Conservation (phyloP, 2,888 invertebrate genomes). For the Leucozona laternaria region DNA sequence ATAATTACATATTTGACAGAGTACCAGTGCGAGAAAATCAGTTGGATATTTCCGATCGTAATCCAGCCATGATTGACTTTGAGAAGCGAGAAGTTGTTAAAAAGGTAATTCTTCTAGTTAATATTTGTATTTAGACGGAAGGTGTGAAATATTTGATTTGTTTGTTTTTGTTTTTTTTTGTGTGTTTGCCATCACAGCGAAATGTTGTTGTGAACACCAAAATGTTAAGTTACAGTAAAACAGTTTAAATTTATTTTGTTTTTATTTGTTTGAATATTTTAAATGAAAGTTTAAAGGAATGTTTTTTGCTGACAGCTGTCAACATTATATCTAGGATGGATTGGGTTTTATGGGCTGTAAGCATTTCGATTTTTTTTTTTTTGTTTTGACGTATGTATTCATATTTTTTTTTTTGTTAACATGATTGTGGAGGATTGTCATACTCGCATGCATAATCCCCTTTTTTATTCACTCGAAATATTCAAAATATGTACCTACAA, state of each 20-base stretch:
- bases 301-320: slow-evolving; percentile 26
- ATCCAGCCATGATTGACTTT: slow-evolving; percentile 82
- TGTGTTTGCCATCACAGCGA: neutral
- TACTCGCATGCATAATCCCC: no score
- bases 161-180: neutral
- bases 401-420: neutral
- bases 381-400: neutral
- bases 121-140: slow-evolving; percentile 42
- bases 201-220: neutral
- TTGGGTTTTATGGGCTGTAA: neutral
- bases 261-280: slow-evolving; percentile 2
- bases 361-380: neutral
- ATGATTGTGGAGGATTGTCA: neutral
- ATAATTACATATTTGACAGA: slow-evolving; percentile 20
- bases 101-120: slow-evolving; percentile 79
- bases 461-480: no score
- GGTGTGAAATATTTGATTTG: slow-evolving; percentile 27
- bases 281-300: neutral
- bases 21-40: slow-evolving; percentile 9
- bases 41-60: slow-evolving; percentile 79
- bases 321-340: neutral
- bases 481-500: no score
- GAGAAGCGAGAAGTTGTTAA: slow-evolving; percentile 83
- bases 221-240: neutral
- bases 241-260: neutral